Percentiles rank a stretch among this genome's conserved stretches.
Conservation (phyloP, 2,113 vertebrate genomes). For the Protobothrops flavoviridis region DNA sequence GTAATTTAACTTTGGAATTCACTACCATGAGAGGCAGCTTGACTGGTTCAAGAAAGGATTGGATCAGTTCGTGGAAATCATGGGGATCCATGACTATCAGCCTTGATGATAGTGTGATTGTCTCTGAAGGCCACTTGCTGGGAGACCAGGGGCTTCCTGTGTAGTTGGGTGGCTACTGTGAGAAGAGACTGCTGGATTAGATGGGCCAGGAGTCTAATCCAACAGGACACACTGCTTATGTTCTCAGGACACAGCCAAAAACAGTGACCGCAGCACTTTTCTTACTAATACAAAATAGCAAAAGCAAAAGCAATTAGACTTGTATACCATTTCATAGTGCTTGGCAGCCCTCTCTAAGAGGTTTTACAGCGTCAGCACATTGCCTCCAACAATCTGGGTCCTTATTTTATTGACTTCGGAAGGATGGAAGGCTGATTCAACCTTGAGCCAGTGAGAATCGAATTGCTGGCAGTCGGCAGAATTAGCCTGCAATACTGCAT, state of each 20-base stretch:
- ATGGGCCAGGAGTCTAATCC: neutral
- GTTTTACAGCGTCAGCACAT: neutral
- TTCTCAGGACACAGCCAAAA: neutral
- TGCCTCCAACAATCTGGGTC: neutral
- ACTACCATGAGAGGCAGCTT: neutral
- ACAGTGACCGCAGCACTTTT: neutral
- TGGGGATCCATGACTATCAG: neutral
- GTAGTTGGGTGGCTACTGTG: neutral
- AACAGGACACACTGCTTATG: neutral
- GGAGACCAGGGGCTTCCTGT: neutral
- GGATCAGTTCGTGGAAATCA: neutral
- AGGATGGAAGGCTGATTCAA: neutral
- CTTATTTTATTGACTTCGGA: neutral
- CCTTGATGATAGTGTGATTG: neutral
- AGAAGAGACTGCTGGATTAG: neutral
- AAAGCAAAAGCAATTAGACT: neutral
- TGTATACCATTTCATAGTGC: neutral
- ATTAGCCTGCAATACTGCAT: neutral
- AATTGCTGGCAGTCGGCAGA: neutral
- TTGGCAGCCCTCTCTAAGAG: neutral
- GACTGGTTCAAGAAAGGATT: neutral
- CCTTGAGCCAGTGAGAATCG: neutral
- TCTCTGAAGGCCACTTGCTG: neutral
- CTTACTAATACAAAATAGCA: neutral
- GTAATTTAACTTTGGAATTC: neutral